Base-by-base conservation (phyloP, 2,113 vertebrate genomes). In the Forbesichthys papilliferus region DNA sequence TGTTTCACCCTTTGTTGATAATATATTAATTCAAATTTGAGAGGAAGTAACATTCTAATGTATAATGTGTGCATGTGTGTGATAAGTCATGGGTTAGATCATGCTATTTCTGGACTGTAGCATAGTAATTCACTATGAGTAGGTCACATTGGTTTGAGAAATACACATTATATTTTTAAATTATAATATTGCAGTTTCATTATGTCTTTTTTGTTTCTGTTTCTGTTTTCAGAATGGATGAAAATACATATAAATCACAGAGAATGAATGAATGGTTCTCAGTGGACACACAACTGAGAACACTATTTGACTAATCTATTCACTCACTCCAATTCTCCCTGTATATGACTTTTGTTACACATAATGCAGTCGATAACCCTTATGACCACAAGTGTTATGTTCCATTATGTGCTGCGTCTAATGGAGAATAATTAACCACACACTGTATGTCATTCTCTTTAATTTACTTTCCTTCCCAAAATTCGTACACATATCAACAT, bases 41-140 rank as follows among this genome's bases (percentile, higher is more conserved):
- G 57, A n/a, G 20, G 51, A 68, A 36, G 11, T 14, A 33, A 61
- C 20, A 51, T 16, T 57, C 54, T 33, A 61, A n/a, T 60, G 58
- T 11, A 12, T 13, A 48, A 12, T 58, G 57, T 61, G 10, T 42
- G 66, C 48, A 33, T 63, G 46, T 66, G 46, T 18, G 54, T 61
- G 73, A 78, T 76, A 69, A 75, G 71, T 70, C 75, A 84, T 70
- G 59, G 18, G 51, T 69, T 64, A 68, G 72, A 60, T 75, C 52
- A 64, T 56, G 33, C 42, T 27, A 65, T 55, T 51, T 49, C 58
- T 34, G 69, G 34, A 48, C 57, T 63, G 65, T 14, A 1, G 5
- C 11, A 61, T 53, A 66, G 14, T 80, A 62, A 71, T 72, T 80
- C 48, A 74, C 61, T 66, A 6, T 66, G 60, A 66, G 54, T 18